Evolutionary conservation across 1,140 invertebrate species (phyloP).

Genomic region (Acarapis woodi): DNA sequence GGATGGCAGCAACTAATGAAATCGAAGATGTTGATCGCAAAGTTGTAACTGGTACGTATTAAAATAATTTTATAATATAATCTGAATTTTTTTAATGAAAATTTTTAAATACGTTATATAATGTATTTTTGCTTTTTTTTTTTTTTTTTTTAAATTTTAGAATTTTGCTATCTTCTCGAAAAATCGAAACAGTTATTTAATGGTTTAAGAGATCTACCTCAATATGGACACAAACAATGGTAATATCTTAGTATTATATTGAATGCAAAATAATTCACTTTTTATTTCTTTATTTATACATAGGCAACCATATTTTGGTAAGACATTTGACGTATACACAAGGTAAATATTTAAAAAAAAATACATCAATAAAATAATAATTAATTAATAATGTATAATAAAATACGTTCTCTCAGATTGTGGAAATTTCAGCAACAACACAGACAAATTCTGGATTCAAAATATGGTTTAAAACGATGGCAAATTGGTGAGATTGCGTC

Average conservation of each 20-base stretch:
- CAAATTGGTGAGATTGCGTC: conserved; percentile 96
- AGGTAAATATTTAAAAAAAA: too few relatives aligned
- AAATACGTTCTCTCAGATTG: too few relatives aligned
- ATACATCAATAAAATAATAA: too few relatives aligned
- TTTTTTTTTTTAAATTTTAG: too few relatives aligned
- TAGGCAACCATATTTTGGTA: conserved; percentile 87
- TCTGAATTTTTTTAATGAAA: too few relatives aligned
- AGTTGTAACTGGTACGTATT: conserved; percentile 65
- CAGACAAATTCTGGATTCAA: conserved; percentile 55
- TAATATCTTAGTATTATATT: too few relatives aligned
- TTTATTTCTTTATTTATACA: too few relatives aligned
- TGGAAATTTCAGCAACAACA: conserved; percentile 98
- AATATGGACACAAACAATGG: conserved; percentile 92
- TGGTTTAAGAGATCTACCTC: conserved; percentile 70
- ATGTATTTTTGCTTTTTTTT: too few relatives aligned
- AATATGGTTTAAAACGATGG: conserved; percentile 86
- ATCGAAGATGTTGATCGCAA: conserved; percentile 41
- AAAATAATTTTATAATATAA: too few relatives aligned
- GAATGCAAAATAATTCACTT: too few relatives aligned
- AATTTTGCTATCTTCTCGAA: conserved; percentile 83
- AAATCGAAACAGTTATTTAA: conserved; percentile 95
- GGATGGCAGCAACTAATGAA: conserved; percentile 16
- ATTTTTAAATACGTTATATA: too few relatives aligned
- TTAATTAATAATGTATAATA: too few relatives aligned
- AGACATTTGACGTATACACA: conserved; percentile 92